Evolutionary conservation across 2,797 vertebrate genomes (phyloP), one percentile per base, ranked within the genome.

Genomic region (Notamacropus eugenii): DNA sequence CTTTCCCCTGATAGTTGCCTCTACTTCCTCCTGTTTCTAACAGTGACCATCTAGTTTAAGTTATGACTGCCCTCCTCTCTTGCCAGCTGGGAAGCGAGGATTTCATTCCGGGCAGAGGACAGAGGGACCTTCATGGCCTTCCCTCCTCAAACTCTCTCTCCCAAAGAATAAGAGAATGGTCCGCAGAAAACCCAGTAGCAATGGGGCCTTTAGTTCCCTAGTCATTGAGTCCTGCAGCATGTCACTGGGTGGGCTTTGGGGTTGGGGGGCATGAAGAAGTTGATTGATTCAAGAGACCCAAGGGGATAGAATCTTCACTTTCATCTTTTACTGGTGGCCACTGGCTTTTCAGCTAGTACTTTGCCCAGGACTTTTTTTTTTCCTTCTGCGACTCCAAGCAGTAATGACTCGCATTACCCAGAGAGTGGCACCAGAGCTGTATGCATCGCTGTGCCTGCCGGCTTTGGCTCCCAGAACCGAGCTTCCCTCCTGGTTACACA

Each of bases 341-440:
- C 0, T 93, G 87, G 74, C 74, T 87, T 87, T 46, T 87, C 74
- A 27, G 34, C 40, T 95, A 40, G 27, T 0, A 94, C 94, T 98
- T 98, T 24, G 6, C 40, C 62, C 94, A 50, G 96, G 24, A 95
- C 91, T 97, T 93, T 9, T 92, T 94, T 50, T 97, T 9, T 92
- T 94, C 46, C 16, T 19, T 19, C 58, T 0, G 34, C 90, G 91
- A 56, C 1, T 96, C 31, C 62, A 5, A 95, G 96, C 34, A 98
- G 99, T 98, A 99, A 98, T 99, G 99, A 98, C 99, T 98, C 92
- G 34, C 58, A 98, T 98, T 97, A 99, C 99, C 99, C 99, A 99
- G 99, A 97, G 99, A 99, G 99, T 99, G 99, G 99, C 99, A 99
- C 99, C 98, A 99, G 99, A 99, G 99, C 94, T 82, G 98, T 98